Evolutionary conservation across 2,888 invertebrate genomes (phyloP), one percentile per base, ranked within the genome.

Genomic region (Eristalis pertinax): DNA sequence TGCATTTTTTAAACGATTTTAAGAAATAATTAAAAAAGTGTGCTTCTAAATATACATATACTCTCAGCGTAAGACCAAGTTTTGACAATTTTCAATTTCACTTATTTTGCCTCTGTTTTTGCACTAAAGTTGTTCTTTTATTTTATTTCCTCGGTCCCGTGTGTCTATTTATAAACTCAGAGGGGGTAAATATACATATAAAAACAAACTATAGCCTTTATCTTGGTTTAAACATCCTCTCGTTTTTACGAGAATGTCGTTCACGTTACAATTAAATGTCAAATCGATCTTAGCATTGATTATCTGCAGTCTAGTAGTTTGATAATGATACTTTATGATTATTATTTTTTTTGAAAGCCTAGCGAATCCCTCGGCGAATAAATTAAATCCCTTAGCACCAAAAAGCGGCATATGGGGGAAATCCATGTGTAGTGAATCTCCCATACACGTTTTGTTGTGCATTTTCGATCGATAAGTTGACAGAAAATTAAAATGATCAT

Each of bases 161-260:
- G 35, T 19, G 29, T 80, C 84, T 85, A 85, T 85, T 85, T 85
- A 69, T 85, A 85, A 73, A 64, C 81, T 85, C 63, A 50, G 85
- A 74, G 81, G 77, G 73, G 50, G 50, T 50, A 50, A 50, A 50
- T 8, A 19, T 50, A n/a, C 50, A 8, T 50, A 50, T 19, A 50
- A 50, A 43, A 50, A 50, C 50, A 22, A 50, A 50, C 50, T 19
- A 50, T 19, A 19, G 50, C 50, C 8, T 50, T 50, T 50, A 50
- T 50, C 50, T 50, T 19, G 19, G 19, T 50, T 50, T 50, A 19
- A 50, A 50, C 19, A 50, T 50, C 50, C 19, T 50, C 50, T 7
- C 50, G 19, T 50, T 50, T 50, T 50, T 22, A n/a, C 43, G 43
- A 4, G 4, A 1, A 2, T 2, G 8, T 19, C 8, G 50, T 19